phyloP scores from a whole-genome alignment of 2,888 invertebrate genomes.

The Eristalis arbustorum region DNA sequence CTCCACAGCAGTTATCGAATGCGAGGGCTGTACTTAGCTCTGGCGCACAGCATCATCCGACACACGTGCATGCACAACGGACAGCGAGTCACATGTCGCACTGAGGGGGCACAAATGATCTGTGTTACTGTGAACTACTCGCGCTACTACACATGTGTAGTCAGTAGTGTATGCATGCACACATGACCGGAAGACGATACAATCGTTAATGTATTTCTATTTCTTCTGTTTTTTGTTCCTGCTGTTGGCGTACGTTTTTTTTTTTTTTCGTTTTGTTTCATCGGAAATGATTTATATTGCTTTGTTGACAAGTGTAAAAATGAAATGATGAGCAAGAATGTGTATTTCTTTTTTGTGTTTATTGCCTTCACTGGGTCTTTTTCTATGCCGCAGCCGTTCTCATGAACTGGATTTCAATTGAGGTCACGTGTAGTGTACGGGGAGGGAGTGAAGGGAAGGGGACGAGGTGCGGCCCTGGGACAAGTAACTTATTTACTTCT shows the following conservation, averaged over 20 bases:
- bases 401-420: constrained; percentile 21
- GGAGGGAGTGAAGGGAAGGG: not conserved
- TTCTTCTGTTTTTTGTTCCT: not conserved
- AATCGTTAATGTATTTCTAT: not conserved
- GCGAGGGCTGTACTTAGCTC: constrained; percentile 1
- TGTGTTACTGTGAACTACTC: not conserved
- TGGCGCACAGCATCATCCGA: not conserved
- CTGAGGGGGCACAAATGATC: not conserved
- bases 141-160: not conserved
- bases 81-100: constrained; percentile 14
- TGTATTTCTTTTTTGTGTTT: constrained; percentile 4
- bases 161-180: too few species aligned
- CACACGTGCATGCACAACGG: constrained; percentile 35
- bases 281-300: constrained; percentile 6
- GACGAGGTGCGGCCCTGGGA: not conserved
- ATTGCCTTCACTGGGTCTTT: not conserved
- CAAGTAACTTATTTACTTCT: not conserved
- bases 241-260: not conserved
- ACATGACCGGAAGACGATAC: constrained; percentile 17
- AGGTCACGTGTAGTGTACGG: constrained; percentile 19
- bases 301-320: not conserved
- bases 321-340: constrained; percentile 5
- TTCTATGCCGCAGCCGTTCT: not conserved
- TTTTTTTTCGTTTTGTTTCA: not conserved
- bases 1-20: constrained; percentile 7